These are phyloP conservation scores for Acipenser oxyrinchus DNA, from an alignment of 2,797 vertebrate genomes.

Conservation along the genomic window DNA sequence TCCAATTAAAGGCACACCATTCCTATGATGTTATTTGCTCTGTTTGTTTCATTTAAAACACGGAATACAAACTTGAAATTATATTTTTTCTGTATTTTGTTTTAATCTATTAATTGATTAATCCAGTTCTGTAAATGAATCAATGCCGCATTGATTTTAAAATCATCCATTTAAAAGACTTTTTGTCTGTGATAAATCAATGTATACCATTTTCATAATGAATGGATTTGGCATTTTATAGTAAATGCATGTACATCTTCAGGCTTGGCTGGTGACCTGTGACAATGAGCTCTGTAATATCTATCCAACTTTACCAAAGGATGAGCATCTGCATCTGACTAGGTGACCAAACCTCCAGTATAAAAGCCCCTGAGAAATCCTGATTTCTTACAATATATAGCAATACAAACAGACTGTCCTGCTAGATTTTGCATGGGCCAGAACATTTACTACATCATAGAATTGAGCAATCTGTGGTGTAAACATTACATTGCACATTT, in stretches of 20 bases:
- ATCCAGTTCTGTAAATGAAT: conserved; percentile 45
- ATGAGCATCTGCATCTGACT: not conserved
- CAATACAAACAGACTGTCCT: too few species aligned
- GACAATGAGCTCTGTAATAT: conserved; percentile 31
- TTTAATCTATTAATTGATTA: conserved; percentile 37
- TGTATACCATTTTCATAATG: conserved; percentile 39
- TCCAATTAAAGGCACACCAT: too few species aligned
- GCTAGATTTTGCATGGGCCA: too few species aligned
- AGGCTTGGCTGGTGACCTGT: conserved; percentile 37
- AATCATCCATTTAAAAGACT: conserved; percentile 32
- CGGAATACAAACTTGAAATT: not conserved
- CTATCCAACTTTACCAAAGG: conserved; percentile 20
- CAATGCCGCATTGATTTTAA: conserved; percentile 35
- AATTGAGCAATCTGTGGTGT: too few species aligned
- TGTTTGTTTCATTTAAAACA: too few species aligned
- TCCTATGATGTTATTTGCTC: too few species aligned
- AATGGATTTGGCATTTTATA: conserved; percentile 37
- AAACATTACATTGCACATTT: too few species aligned
- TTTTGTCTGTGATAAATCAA: conserved; percentile 42
- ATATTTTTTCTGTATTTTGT: not conserved
- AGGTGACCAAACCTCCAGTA: too few species aligned
- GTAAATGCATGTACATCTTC: conserved; percentile 22
- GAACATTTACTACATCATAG: too few species aligned
- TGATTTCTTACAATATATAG: too few species aligned
- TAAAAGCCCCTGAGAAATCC: too few species aligned